A percentile compares a stretch with the other conserved stretches of the same genome.
Conservation (phyloP, 2,797 vertebrate genomes). For the Pogoniulus pusillus region DNA sequence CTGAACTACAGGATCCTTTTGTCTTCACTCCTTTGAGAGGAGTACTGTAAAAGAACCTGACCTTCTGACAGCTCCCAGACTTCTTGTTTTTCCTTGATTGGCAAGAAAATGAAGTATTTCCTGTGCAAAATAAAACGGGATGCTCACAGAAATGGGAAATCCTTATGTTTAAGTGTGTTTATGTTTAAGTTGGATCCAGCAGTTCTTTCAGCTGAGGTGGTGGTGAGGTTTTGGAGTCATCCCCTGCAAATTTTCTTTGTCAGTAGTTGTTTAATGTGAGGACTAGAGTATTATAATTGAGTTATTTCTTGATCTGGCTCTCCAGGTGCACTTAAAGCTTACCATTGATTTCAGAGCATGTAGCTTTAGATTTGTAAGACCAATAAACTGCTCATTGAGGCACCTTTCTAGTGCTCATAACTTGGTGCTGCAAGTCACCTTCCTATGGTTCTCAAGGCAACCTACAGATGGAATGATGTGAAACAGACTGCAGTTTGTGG, state of each 20-base stretch:
- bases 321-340: not conserved
- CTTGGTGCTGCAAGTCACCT: not conserved
- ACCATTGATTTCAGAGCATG: not conserved
- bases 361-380: not conserved
- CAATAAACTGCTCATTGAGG: not conserved
- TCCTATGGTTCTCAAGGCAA: not conserved
- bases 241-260: not conserved
- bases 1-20: not conserved
- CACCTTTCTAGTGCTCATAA: not conserved
- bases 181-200: not conserved
- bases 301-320: not conserved
- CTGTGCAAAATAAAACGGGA: not conserved
- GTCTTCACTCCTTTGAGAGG: not conserved
- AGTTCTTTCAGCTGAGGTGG: not conserved
- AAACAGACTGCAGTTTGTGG: fast-evolving
- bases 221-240: not conserved
- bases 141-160: not conserved
- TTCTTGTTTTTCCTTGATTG: not conserved
- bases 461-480: not conserved
- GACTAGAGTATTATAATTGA: not conserved
- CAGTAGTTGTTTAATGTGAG: not conserved
- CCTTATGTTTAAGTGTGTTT: not conserved
- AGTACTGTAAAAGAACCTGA: not conserved
- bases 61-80: not conserved
- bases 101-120: not conserved